Percentiles rank a stretch among this genome's conserved stretches.
Conservation (phyloP, 2,888 invertebrate species). For the Patella ulyssiponensis region DNA sequence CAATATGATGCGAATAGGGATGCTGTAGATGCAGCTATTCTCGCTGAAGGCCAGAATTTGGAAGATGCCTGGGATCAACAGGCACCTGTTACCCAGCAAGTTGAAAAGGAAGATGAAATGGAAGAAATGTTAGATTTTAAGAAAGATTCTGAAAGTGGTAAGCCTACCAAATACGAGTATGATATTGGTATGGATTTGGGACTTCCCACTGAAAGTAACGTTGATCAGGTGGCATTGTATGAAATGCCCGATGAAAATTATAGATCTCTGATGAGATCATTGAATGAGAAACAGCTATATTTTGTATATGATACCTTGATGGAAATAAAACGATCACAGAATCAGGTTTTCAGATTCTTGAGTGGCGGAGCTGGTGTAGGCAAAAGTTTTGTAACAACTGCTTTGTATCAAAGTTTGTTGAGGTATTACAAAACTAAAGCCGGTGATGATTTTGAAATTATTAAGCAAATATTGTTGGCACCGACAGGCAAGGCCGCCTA, state of each 20-base stretch:
- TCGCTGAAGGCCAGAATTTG: constrained; percentile 28
- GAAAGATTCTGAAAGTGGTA: background rate
- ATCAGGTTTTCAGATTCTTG: too few species aligned
- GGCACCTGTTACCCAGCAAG: constrained; percentile 11
- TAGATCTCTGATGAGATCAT: constrained; percentile 31
- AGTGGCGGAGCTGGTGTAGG: constrained; percentile 47
- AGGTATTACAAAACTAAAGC: constrained; percentile 35
- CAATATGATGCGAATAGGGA: constrained; percentile 33
- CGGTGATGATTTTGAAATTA: constrained; percentile 30
- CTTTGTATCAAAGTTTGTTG: constrained; percentile 39
- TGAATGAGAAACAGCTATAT: constrained; percentile 37
- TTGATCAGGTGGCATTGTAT: constrained; percentile 20
- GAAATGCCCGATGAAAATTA: constrained; percentile 38
- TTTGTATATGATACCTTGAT: constrained; percentile 40
- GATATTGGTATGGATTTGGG: constrained; percentile 40
- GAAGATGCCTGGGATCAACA: constrained; percentile 37
- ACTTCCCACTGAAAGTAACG: constrained; percentile 23
- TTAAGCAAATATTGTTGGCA: constrained; percentile 32
- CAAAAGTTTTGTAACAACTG: constrained; percentile 38
- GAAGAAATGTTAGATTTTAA: background rate
- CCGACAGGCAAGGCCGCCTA: constrained; percentile 46
- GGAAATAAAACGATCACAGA: constrained; percentile 30
- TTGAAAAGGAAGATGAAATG: background rate
- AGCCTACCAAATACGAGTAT: constrained; percentile 33
- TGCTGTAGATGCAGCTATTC: constrained; percentile 30